Evolutionary conservation across 2,797 vertebrate genomes (phyloP).

Genomic region (Passerculus sandwichensis): DNA sequence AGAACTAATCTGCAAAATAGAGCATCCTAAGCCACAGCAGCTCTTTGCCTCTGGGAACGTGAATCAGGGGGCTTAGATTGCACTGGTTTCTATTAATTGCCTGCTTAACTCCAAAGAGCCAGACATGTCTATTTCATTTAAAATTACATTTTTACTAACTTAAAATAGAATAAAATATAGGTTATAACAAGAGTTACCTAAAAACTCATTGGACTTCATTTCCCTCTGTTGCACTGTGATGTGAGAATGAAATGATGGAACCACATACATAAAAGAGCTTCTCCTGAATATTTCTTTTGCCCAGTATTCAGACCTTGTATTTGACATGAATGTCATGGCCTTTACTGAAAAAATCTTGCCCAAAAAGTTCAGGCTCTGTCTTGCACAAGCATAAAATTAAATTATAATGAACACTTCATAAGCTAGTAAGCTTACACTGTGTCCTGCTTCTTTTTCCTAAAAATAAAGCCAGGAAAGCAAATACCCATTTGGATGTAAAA

Average conservation of each 20-base stretch:
- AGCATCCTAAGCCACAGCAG: constrained; percentile 33
- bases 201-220: constrained; percentile 2
- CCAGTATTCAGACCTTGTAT: background rate
- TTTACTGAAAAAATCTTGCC: background rate
- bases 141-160: background rate
- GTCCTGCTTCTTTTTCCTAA: background rate
- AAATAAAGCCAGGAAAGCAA: background rate
- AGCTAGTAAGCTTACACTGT: background rate
- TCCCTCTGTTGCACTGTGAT: background rate
- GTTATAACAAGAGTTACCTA: constrained; percentile 9
- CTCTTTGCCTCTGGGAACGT: constrained; percentile 1
- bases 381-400: background rate
- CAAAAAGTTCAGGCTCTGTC: background rate
- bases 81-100: constrained; percentile 56
- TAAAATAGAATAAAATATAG: constrained; percentile 53
- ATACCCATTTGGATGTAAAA: background rate
- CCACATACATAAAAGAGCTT: background rate
- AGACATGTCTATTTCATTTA: constrained; percentile 1
- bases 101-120: constrained; percentile 43
- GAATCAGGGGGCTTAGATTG: constrained; percentile 40
- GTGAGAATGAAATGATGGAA: background rate
- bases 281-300: background rate
- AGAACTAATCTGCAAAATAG: constrained; percentile 36
- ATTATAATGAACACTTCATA: background rate
- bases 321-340: background rate